Evolutionary conservation across 2,888 invertebrate genomes (phyloP), one percentile per base, ranked within the genome.

Genomic region (Tethea ocularis): DNA sequence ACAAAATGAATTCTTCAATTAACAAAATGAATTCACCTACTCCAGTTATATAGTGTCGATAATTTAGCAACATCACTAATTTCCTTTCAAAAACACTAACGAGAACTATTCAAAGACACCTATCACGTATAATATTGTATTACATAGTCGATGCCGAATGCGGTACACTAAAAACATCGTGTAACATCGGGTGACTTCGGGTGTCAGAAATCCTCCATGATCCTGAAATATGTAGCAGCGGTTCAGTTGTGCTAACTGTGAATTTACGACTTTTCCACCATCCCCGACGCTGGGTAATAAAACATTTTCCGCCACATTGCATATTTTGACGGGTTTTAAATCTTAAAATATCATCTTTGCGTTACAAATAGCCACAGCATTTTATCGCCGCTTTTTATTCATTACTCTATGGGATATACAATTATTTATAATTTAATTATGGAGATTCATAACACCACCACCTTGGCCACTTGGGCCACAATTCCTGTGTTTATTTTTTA

Each of bases 141-240:
- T 24, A 26, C 22, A 51, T 62, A 60, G 57, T 64, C 61, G 60
- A 61, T 64, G 61, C 33, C 69, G 70, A 75, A 76, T 77, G 79
- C 77, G 80, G 24, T 22, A 74, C 73, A 74, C 77, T 75, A 67
- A 72, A 70, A 73, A 71, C 69, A 72, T 69, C 69, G 61, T 60
- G 56, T 17, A 29, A 22, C 33, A 55, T 29, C 17, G n/a, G 17
- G 23, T 20, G 20, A 23, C 22, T n/a, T 46, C 58, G 61, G 64
- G 61, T 71, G 74, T 75, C 77, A 75, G 71, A 79, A 73, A 77
- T 78, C 76, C 75, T 69, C 64, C 23, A 65, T 75, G 82, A 84
- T 81, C 78, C 78, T 83, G 78, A 86, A 83, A 85, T 83, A 86
- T 86, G 84, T 77, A 83, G 74, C 75, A 63, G 62, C 68, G 70